Evolutionary conservation across 2,888 invertebrate genomes (phyloP), one percentile per base, ranked within the genome.

Genomic region (Trichogramma evanescens): DNA sequence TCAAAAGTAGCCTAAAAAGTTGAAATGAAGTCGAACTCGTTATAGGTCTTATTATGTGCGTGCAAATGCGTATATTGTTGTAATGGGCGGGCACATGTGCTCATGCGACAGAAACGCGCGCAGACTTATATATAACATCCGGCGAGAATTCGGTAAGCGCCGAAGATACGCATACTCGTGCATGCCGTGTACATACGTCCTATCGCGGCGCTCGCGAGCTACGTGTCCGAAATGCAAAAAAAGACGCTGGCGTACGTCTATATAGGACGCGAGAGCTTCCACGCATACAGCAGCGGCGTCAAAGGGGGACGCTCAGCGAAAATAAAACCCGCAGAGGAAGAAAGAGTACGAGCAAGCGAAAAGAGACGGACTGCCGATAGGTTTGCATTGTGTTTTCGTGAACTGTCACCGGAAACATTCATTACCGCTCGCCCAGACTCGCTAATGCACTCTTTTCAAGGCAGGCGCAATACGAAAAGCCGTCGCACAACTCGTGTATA

Each of bases 361-460:
- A 26, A 26, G 26, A 26, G 26, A 26, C 26, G 26, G 26, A 26
- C 67, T 68, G 26, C 26, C 26, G 26, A 26, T 26, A 26, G 26
- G 26, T 26, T 26, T 26, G 26, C 26, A 26, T 26, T 26, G 26
- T 66, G 64, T 26, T 26, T 26, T 67, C 69, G 70, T 70, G 70
- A 72, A 68, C 70, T 71, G 74, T 73, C 73, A 73, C 74, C 74
- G 74, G 74, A 74, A 75, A 74, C 74, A 74, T 74, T 74, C 74
- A 74, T 74, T 74, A 74, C 71, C 58, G 58, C 67, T 67, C 63
- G 67, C 70, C 42, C 50, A 68, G 71, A 73, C 72, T 74, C 70
- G 69, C 71, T 70, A 74, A 74, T 73, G 71, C 69, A 71, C 71
- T 72, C 71, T 69, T 26, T 26, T 26, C 26, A 26, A 26, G 26